Evolutionary conservation across 2,113 vertebrate genomes (phyloP).

Genomic region (Labeo rohita): DNA sequence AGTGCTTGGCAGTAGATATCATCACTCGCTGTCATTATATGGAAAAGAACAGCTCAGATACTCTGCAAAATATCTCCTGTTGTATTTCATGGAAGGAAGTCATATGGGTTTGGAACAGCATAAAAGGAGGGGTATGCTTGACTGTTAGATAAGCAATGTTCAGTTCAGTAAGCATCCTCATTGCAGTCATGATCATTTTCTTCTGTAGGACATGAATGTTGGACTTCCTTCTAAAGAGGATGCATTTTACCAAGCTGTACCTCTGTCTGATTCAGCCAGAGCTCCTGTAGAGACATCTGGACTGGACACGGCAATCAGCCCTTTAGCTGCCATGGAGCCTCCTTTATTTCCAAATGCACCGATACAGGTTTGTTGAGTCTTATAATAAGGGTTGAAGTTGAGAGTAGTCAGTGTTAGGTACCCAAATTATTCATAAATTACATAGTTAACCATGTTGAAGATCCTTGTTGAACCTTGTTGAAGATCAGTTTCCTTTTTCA

Average conservation of each 20-base stretch:
- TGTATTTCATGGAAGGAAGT: too few relatives aligned
- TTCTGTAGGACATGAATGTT: neutral
- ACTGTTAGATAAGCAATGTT: neutral
- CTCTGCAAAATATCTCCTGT: too few relatives aligned
- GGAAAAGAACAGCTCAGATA: too few relatives aligned
- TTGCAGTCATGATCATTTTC: neutral
- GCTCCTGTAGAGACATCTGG: neutral
- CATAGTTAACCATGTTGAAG: neutral
- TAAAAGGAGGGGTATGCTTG: too few relatives aligned
- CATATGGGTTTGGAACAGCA: too few relatives aligned
- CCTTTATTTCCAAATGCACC: constrained; percentile 30
- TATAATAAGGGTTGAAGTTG: neutral
- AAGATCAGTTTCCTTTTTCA: neutral
- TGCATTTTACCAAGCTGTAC: neutral
- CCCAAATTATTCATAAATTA: neutral
- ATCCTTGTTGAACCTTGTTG: too few relatives aligned
- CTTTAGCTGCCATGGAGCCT: constrained; percentile 37
- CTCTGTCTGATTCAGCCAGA: neutral
- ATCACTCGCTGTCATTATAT: neutral
- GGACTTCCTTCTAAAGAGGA: neutral
- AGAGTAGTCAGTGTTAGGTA: neutral
- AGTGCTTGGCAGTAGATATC: neutral
- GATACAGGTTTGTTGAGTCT: constrained; percentile 21
- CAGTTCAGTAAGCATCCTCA: neutral
- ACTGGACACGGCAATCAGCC: constrained; percentile 8